phyloP scores from a whole-genome alignment of 2,888 invertebrate genomes.

The Lasioglossum lativentre region DNA sequence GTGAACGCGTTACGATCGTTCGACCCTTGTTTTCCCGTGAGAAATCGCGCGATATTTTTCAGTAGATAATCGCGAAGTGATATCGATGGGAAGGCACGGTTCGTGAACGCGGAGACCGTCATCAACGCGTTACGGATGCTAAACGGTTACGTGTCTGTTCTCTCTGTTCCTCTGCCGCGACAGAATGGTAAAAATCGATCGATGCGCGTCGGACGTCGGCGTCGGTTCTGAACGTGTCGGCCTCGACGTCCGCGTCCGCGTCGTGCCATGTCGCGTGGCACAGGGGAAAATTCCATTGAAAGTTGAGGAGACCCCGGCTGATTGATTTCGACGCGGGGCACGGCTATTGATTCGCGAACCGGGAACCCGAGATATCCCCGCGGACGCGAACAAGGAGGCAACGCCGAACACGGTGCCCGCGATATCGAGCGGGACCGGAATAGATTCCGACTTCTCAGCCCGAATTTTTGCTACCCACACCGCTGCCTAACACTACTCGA shows the following conservation, averaged over 20 bases:
- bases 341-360: conserved; percentile 9
- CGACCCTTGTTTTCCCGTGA: not conserved
- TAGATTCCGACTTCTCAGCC: not conserved
- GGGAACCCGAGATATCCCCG: conserved; percentile 8
- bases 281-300: conserved; percentile 77
- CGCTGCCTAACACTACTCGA: not conserved
- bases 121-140: conserved; percentile 41
- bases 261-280: conserved; percentile 36
- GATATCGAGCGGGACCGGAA: not conserved
- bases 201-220: conserved; percentile 69
- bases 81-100: conserved; percentile 7
- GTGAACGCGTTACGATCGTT: not conserved
- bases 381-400: not conserved
- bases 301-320: conserved; percentile 40
- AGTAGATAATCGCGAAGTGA: not conserved
- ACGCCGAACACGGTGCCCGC: not conserved
- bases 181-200: conserved; percentile 73
- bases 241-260: conserved; percentile 19
- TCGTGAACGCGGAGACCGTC: conserved; percentile 12
- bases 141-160: conserved; percentile 18
- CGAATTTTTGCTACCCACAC: not conserved
- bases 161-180: conserved; percentile 14
- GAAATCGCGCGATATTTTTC: not conserved
- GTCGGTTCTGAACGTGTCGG: conserved; percentile 21
- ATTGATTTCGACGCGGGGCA: conserved; percentile 33